Conservation (phyloP, 2,113 vertebrate species). For the Xyrauchen texanus region DNA sequence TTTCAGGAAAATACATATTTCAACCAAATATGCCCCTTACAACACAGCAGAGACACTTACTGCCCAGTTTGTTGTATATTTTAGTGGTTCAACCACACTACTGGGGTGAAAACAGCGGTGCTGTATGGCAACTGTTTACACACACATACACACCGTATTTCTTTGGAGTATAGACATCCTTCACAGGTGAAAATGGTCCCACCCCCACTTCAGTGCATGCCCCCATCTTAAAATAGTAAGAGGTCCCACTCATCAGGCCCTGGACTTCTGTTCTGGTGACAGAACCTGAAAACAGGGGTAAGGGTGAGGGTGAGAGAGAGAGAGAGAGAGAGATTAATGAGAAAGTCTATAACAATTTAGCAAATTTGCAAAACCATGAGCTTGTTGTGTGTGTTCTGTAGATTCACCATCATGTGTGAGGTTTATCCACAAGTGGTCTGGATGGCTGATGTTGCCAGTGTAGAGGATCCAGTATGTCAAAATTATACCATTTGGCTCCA, state of each 20-base stretch:
- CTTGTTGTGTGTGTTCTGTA: background rate
- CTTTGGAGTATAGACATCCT: conserved; percentile 86
- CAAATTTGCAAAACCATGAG: background rate
- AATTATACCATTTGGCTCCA: conserved; percentile 92
- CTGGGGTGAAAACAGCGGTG: too few species aligned
- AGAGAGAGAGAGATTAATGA: background rate
- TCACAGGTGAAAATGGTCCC: conserved; percentile 87
- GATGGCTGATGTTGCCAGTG: conserved; percentile 83
- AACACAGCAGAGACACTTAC: too few species aligned
- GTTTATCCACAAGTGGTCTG: conserved; percentile 88
- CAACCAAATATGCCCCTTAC: too few species aligned
- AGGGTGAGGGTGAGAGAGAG: conserved; percentile 6
- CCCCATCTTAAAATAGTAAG: conserved; percentile 94
- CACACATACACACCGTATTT: conserved; percentile 66
- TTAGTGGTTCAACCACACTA: too few species aligned
- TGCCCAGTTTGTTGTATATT: too few species aligned
- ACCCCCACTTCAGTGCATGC: conserved; percentile 88
- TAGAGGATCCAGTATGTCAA: conserved; percentile 88
- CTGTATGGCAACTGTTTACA: too few species aligned
- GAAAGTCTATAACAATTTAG: background rate
- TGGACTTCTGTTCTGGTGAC: conserved; percentile 86
- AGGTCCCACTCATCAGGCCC: conserved; percentile 83
- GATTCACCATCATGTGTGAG: conserved; percentile 85
- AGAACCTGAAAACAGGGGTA: conserved; percentile 74
- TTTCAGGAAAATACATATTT: too few species aligned